Percentiles rank a stretch among this genome's conserved stretches.
These are phyloP conservation scores for Apodemus speciosus DNA, from an alignment of 2,113 vertebrate genomes.

Conservation along the genomic window DNA sequence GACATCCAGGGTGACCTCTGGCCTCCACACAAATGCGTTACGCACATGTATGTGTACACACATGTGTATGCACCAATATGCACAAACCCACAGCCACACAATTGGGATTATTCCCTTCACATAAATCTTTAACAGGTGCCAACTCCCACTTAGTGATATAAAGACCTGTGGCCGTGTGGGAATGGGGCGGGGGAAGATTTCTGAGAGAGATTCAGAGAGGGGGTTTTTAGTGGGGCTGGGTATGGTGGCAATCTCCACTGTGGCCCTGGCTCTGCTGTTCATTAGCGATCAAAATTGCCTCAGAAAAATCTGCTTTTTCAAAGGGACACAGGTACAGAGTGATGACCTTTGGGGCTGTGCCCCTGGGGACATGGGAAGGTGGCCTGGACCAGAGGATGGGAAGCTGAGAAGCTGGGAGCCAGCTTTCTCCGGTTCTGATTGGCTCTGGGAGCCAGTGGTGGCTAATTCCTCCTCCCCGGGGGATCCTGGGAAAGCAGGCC, in stretches of 20 bases:
- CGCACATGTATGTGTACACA: background rate
- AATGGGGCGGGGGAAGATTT: background rate
- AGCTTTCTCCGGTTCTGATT: no score
- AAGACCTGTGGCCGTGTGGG: background rate
- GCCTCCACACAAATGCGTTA: background rate
- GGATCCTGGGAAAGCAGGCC: slow-evolving; percentile 68
- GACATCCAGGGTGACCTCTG: background rate
- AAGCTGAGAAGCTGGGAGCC: background rate
- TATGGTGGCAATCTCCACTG: rapidly evolving
- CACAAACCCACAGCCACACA: background rate
- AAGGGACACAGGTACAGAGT: background rate
- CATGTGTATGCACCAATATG: background rate
- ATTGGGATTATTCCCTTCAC: background rate
- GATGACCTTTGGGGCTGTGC: background rate
- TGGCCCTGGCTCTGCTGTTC: rapidly evolving
- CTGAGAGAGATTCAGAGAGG: no score
- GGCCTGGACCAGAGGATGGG: background rate
- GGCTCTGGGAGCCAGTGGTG: slow-evolving; percentile 1
- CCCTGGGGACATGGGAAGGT: rapidly evolving
- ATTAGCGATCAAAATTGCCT: background rate
- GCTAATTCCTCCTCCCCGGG: slow-evolving; percentile 67
- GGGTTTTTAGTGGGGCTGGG: rapidly evolving
- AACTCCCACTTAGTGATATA: background rate
- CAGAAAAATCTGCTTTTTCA: background rate
- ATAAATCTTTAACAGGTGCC: background rate